A percentile compares a stretch with the other conserved stretches of the same genome.
Conservation (phyloP, 2,797 vertebrate species). For the Enteromius paludinosus region DNA sequence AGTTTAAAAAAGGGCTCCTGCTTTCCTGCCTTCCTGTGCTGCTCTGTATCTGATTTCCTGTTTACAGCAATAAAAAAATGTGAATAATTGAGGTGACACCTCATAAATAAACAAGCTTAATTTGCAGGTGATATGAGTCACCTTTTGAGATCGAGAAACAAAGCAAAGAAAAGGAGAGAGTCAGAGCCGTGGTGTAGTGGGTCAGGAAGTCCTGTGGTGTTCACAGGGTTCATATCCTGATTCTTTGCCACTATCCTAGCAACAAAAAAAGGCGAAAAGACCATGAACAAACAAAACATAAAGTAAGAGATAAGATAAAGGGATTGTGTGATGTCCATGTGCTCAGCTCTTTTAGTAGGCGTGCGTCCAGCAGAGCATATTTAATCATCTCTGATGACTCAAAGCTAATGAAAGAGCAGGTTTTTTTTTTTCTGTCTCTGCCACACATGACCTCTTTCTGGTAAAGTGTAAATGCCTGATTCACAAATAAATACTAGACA, state of each 20-base stretch:
- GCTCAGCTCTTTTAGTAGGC: slow-evolving; percentile 22
- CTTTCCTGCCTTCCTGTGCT: slow-evolving; percentile 2
- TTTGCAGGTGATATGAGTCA: slow-evolving; percentile 27
- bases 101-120: slow-evolving; percentile 24
- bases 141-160: background rate
- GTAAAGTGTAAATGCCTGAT: background rate
- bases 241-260: background rate
- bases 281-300: background rate
- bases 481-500: background rate
- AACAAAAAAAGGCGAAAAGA: background rate
- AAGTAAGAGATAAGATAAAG: background rate
- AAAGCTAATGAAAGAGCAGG: slow-evolving; percentile 40
- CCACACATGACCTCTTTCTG: background rate
- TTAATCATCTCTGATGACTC: slow-evolving; percentile 45
- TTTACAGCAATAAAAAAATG: slow-evolving; percentile 14
- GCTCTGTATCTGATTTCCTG: slow-evolving; percentile 17
- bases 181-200: background rate
- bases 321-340: slow-evolving; percentile 17
- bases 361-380: slow-evolving; percentile 28
- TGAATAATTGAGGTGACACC: slow-evolving; percentile 4
- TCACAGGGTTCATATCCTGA: background rate
- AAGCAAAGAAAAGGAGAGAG: slow-evolving; percentile 11
- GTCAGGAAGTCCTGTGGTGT: background rate
- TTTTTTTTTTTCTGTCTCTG: background rate
- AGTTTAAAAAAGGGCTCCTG: slow-evolving; percentile 22